Evolutionary conservation across 37 sponge, comb jelly and placozoan species (phyloP).

Genomic region (Haliclona indistincta): DNA sequence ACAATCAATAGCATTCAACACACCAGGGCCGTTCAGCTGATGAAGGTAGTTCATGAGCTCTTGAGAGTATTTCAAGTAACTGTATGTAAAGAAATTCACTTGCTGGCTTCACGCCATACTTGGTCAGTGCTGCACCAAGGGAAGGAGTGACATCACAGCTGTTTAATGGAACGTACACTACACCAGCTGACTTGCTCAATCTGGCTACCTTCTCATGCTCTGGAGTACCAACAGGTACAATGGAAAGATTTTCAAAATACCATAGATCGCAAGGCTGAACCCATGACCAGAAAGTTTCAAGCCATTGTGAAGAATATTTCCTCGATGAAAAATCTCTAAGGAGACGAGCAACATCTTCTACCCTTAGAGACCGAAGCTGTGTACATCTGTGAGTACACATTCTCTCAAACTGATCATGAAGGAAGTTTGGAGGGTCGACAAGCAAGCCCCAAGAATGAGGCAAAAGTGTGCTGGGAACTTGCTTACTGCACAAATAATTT

Average conservation of each 20-base stretch:
- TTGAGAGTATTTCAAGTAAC: too few relatives aligned
- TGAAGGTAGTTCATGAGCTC: too few relatives aligned
- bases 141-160: too few relatives aligned
- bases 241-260: background rate
- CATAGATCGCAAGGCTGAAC: background rate
- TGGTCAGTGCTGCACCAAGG: too few relatives aligned
- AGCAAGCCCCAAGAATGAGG: constrained; percentile 17
- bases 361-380: constrained; percentile 8
- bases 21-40: too few relatives aligned
- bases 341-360: background rate
- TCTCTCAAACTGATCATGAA: background rate
- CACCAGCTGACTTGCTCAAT: too few relatives aligned
- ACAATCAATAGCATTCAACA: too few relatives aligned
- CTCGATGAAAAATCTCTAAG: background rate
- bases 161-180: too few relatives aligned
- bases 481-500: constrained; percentile 30
- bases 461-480: constrained; percentile 19
- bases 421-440: constrained; percentile 1
- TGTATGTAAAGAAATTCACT: too few relatives aligned
- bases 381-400: constrained; percentile 10
- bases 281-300: constrained; percentile 42
- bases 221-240: constrained; percentile 8
- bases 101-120: too few relatives aligned
- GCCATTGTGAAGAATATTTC: background rate
- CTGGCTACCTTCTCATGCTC: too few relatives aligned